Percentiles rank a stretch among this genome's conserved stretches.
These are phyloP conservation scores for Caerostris darwini DNA, from an alignment of 1,140 invertebrate species.

Conservation along the genomic window DNA sequence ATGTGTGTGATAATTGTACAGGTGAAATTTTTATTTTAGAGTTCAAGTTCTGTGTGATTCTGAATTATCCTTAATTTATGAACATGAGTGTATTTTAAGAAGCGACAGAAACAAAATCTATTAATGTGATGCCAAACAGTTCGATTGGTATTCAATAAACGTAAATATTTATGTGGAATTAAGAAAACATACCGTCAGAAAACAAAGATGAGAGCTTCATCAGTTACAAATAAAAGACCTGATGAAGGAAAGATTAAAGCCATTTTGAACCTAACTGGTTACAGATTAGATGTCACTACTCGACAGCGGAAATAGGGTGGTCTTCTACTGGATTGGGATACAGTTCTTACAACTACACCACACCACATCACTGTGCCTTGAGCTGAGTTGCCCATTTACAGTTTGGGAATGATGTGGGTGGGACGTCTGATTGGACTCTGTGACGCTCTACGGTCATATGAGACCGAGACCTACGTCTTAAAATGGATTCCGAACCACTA, in stretches of 20 bases:
- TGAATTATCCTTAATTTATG: too few relatives aligned
- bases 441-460: too few relatives aligned
- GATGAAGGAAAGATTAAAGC: conserved; percentile 98
- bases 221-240: conserved; percentile 88
- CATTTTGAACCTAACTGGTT: conserved; percentile 95
- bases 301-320: conserved; percentile 99
- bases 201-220: conserved; percentile 80
- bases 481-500: too few relatives aligned
- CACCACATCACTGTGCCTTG: too few relatives aligned
- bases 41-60: too few relatives aligned
- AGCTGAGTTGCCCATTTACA: too few relatives aligned
- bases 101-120: neutral
- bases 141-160: neutral
- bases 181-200: conserved; percentile 99
- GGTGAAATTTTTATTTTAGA: too few relatives aligned
- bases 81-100: too few relatives aligned
- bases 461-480: too few relatives aligned
- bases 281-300: conserved; percentile 98
- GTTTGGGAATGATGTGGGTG: too few relatives aligned
- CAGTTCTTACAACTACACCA: conserved; percentile 83
- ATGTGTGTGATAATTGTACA: too few relatives aligned
- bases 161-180: conserved; percentile 97
- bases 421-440: too few relatives aligned
- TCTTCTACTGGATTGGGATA: conserved; percentile 96
- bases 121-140: neutral